Evolutionary conservation across 2,113 vertebrate genomes (phyloP), one percentile per base, ranked within the genome.

Genomic region (Mesocricetus auratus): DNA sequence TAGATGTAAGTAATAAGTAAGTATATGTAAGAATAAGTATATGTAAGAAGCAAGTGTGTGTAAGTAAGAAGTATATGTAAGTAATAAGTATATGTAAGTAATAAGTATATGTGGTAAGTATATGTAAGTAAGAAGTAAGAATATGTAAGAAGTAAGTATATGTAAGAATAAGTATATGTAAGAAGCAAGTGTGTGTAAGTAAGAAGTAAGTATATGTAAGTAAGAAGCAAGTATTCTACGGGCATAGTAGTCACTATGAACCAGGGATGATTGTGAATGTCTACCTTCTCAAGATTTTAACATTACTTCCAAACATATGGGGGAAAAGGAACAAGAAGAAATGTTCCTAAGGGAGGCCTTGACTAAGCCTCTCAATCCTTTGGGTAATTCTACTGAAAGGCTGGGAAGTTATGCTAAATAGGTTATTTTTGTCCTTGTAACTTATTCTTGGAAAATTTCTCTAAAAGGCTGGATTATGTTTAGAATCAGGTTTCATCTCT

Each of bases 401-500:
- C 8, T 45, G 10, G 45, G 60, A 74, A 94, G 68, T 69, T 42
- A 29, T 47, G 69, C 39, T 39, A 13, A 94, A 66, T 45, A 64
- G 36, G 42, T 94, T 39, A n/a, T 60, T 93, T 96, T 83, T 50
- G 31, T 29, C 50, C 13, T 78, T 88, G 19, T 90, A 33, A 60
- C 77, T 90, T 64, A 45, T 47, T 66, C 11, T 86, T 15, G 22
- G 39, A 93, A 69, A 39, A 13, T 11, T 75, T 73, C 56, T 21
- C 73, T 92, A 11, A 58, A 92, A 93, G 81, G 42, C 36, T 81
- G 39, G 24, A 68, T 62, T 26, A 50, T 33, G 68, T 47, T 89
- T 78, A 75, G 78, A 82, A 47, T 91, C 15, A 62, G 42, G 31
- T n/a, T 82, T 50, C n/a, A 53, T 79, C 89, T 78, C 69, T 45